Base-by-base conservation (phyloP, 2,888 invertebrate species). In the Thera britannica region DNA sequence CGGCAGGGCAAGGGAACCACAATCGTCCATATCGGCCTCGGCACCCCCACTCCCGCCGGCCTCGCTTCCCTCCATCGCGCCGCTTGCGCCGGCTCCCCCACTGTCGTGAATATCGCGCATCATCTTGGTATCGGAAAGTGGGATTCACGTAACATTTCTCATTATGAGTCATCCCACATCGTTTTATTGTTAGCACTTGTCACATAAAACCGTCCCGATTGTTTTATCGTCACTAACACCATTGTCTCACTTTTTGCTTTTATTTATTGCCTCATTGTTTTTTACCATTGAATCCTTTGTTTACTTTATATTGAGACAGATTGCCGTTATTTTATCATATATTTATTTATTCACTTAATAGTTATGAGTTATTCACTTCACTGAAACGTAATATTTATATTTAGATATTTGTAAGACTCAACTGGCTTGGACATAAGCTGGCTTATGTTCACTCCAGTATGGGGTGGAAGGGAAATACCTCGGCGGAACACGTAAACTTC, bases 161-260 rank as follows among this genome's bases (percentile, higher is more conserved):
- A 92, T 92, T 90, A 90, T 90, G 88, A 93, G 88, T 93, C 93
- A 93, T 93, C 92, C 93, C 93, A 93, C 93, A 93, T 91, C 92
- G 89, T 92, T 93, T 90, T 92, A 80, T 82, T 84, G 78, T 82
- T 87, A 74, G 87, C 92, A 91, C 86, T 89, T 89, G 84, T 78
- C 74, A 85, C 87, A 85, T 79, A 77, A 90, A 90, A 88, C 77
- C 79, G 84, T 90, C 78, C 82, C 75, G 77, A 82, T 74, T 76
- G 80, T 78, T 80, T 75, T 75, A 83, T 85, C 77, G 75, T 86
- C 78, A 80, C 80, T 79, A 86, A 81, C 81, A 76, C 84, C 92
- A 93, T 93, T 90, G 80, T 92, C 84, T 79, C 80, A 84, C 84
- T 86, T 63, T 34, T 52, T 34, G 3, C 0, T 11, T 74, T 75